Conservation (phyloP, 2,113 vertebrate genomes). For the Notarius quadriscutis region DNA sequence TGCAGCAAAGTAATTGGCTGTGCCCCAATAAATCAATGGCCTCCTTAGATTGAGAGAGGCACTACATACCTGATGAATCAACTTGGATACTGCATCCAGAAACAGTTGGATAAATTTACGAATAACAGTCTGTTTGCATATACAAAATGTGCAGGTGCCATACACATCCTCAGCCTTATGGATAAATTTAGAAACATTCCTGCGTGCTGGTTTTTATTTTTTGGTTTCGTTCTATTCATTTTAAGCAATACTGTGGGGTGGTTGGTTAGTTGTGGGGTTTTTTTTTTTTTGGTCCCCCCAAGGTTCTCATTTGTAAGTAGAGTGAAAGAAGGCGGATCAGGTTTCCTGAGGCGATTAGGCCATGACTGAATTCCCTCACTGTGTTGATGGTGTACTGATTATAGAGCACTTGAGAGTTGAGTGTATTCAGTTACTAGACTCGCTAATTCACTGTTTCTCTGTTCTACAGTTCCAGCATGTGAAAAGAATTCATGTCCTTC, state of each 20-base stretch:
- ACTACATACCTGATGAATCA: background rate
- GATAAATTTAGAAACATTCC: no score
- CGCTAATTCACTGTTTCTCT: background rate
- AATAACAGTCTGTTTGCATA: background rate
- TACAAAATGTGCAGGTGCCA: background rate
- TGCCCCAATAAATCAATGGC: background rate
- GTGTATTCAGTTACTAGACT: background rate
- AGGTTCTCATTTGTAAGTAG: constrained; percentile 24
- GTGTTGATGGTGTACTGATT: background rate
- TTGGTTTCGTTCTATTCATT: background rate
- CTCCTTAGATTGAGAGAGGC: background rate
- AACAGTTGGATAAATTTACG: background rate
- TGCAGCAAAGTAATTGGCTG: background rate
- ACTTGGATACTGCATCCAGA: background rate
- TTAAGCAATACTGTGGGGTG: background rate
- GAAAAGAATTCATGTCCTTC: background rate
- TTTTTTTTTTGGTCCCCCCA: background rate
- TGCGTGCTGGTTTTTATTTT: background rate
- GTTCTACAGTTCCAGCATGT: background rate
- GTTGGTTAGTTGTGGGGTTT: background rate
- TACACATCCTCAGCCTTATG: background rate
- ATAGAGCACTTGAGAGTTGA: background rate
- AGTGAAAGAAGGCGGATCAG: background rate
- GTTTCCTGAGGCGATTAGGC: background rate
- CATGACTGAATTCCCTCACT: background rate